Base-by-base conservation (phyloP, 2,888 invertebrate species). In the Embidobia sp. region DNA sequence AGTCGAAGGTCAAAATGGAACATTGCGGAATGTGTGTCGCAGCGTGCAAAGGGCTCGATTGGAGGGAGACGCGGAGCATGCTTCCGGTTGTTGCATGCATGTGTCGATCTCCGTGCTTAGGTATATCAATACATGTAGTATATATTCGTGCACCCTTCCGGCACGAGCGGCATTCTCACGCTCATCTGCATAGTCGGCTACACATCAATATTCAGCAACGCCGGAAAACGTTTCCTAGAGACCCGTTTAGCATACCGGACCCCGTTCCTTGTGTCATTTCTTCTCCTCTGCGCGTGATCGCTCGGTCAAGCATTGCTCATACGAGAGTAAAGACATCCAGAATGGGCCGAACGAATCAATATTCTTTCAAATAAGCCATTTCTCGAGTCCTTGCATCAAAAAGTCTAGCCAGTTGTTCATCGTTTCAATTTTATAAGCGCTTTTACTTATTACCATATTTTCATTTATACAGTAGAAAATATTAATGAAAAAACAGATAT, bases 141-240 rank as follows among this genome's bases (percentile, higher is more conserved):
- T 61, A 67, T 61, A 83, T 82, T 82, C 84, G 83, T 81, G 79
- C 80, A 82, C 83, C 85, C 85, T 85, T 85, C 83, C 84, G 87
- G 85, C 85, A 83, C 85, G 85, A 84, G 84, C 82, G 82, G 84
- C 83, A 87, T 88, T 88, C 88, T 88, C 88, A 88, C 88, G 88
- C 87, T 88, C 86, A 88, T 88, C 86, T 87, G 85, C 88, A 88
- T 87, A 87, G 81, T 78, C 84, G 85, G 84, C 81, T 86, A 84
- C 85, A 86, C 87, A 87, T 87, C 86, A 86, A 87, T 87, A 87
- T 86, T 85, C 87, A 84, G 82, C 81, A 83, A 82, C 85, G 80
- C 85, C 84, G 86, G 86, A 85, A 87, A 87, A 86, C 84, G 83
- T 81, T 83, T 73, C 80, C 80, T 79, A 79, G 85, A 83, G 82